Evolutionary conservation across 2,797 vertebrate genomes (phyloP), one percentile per base, ranked within the genome.

Genomic region (Sebastes alutus): DNA sequence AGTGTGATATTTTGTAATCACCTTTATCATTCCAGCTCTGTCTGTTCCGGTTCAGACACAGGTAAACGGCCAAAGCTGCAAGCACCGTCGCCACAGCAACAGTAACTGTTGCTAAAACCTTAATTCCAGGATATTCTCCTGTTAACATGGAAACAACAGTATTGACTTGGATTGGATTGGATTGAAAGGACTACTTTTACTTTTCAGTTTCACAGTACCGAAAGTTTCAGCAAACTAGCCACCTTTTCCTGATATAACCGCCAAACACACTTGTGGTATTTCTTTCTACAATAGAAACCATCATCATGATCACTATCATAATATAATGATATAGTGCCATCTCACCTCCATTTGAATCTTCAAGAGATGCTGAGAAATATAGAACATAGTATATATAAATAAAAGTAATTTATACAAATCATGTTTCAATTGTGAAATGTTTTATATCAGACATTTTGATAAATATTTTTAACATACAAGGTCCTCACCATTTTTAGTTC

Each of bases 51-150:
- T 75, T 92, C 25, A 94, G 25, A 75, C 90, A 94, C 32, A 96
- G 82, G 75, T 86, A 94, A 72, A 91, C 29, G 1, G 94, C 91
- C 74, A 94, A 20, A 20, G 73, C 87, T 33, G 91, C 72, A n/a
- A 96, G 86, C 56, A 93, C 74, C 29, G 81, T 30, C 42, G 91
- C 94, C 33, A 94, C 93, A 60, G 81, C 76, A 30, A 95, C 70
- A 0, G 89, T 89, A 30, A 89, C 87, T 52, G 85, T 59, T 65
- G 95, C 94, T 77, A 95, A 82, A 68, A 93, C 75, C 77, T 92
- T 93, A 46, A 95, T 92, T 82, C 89, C 94, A 56, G 49, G 82
- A 35, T 90, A 82, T 66, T 88, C 89, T 60, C 87, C 94, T 95
- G 87, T 84, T 83, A 68, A 72, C 42, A 77, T 30, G 7, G 25